Base-by-base conservation (phyloP, 1,140 invertebrate species). In the Tetramorium alpestre region DNA sequence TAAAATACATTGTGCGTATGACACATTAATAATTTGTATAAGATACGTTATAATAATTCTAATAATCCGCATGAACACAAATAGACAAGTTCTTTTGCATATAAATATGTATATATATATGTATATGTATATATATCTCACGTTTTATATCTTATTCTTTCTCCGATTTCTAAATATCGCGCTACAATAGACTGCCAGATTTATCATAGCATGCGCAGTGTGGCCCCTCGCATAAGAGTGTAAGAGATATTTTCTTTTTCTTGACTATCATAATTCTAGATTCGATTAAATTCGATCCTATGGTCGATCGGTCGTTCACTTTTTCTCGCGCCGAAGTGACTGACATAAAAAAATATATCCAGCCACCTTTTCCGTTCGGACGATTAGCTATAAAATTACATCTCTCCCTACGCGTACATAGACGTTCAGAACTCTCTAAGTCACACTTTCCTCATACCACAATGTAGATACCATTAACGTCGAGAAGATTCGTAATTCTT, bases 341-440 rank as follows among this genome's bases (percentile, higher is more conserved):
- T 75, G 80, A 84, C 54, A 82, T 72, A 33, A 62, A 84, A 82
- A 84, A 84, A 84, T 84, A 84, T 84, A 84, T 84, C 44, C 69
- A 75, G 69, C 54, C 80, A 84, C 51, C 25, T 60, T 54, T 58
- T 3, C 47, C 56, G 75, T 49, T n/a, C 69, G 13, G 54, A 73
- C 33, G 18, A 82, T 38, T 82, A 47, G 44, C 18, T 84, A 84
- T 73, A 84, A 84, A 84, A 84, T 84, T 75, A 84, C 69, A 84
- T 60, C 7, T 84, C 25, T 84, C 2, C 41, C 11, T 47, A 82
- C 28, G 54, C 28, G 54, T 38, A 60, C 75, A 49, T 60, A 75
- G 22, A 60, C 28, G 38, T 73, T 73, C 67, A 33, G 28, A 73
- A 84, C 3, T 49, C 51, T 60, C 18, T 73, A 75, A 84, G 69